A percentile compares a stretch with the other conserved stretches of the same genome.
phyloP scores from a whole-genome alignment of 37 sponge, comb jelly and placozoan genomes.

The Eunapius fragilis region DNA sequence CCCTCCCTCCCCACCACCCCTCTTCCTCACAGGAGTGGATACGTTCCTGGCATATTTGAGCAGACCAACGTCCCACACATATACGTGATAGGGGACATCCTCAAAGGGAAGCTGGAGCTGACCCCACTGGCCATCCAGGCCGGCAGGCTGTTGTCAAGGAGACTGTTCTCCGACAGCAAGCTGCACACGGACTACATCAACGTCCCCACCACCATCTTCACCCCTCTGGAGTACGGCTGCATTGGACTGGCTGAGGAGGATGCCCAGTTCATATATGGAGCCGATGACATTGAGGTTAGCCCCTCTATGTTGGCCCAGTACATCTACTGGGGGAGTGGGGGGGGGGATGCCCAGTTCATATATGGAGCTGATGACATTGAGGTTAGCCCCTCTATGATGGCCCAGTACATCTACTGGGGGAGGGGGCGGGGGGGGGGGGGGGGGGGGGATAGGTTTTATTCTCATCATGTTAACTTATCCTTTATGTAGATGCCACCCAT shows the following conservation, averaged over 20 bases:
- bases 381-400: too few species aligned
- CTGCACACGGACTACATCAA: conserved; percentile 83
- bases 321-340: too few species aligned
- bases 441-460: too few species aligned
- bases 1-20: background rate
- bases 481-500: too few species aligned
- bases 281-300: conserved; percentile 85
- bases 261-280: conserved; percentile 77
- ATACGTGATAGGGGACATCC: conserved; percentile 94
- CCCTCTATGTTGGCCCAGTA: too few species aligned
- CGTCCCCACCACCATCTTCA: conserved; percentile 97
- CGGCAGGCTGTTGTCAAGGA: conserved; percentile 85
- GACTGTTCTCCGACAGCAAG: conserved; percentile 67
- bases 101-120: conserved; percentile 90
- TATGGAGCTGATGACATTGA: conserved; percentile 87
- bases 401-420: too few species aligned
- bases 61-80: conserved; percentile 95
- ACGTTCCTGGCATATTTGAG: conserved; percentile 80
- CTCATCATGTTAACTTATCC: too few species aligned
- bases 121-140: conserved; percentile 98
- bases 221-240: conserved; percentile 93
- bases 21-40: conserved; percentile 52
- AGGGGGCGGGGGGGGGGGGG: too few species aligned
- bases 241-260: conserved; percentile 95
- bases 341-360: conserved; percentile 85